These are phyloP conservation scores for Brachyhypopomus gauderio DNA, from an alignment of 2,113 vertebrate genomes.

Conservation along the genomic window DNA sequence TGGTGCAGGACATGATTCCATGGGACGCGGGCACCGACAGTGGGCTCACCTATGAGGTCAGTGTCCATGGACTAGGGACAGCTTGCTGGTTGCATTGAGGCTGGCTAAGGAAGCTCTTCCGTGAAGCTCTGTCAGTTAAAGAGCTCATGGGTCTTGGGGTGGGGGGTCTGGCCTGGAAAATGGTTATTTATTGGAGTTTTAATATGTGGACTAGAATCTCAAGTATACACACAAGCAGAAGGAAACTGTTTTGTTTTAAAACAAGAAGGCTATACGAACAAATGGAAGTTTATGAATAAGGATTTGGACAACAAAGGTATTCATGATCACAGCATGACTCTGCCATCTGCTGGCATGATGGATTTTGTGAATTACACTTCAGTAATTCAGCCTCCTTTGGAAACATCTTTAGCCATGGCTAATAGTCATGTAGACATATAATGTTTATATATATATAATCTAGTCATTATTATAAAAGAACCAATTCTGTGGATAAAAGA, in stretches of 20 bases:
- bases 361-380: not conserved
- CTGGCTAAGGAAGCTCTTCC: constrained; percentile 44
- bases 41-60: constrained; percentile 93
- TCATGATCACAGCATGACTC: constrained; percentile 34
- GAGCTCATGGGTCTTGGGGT: constrained; percentile 6
- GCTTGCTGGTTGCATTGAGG: not conserved
- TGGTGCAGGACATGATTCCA: constrained; percentile 93
- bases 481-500: constrained; percentile 3
- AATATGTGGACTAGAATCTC: not conserved
- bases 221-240: not conserved
- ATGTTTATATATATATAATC: not conserved
- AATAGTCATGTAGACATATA: not conserved
- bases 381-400: not conserved
- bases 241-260: not conserved
- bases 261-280: not conserved
- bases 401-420: not conserved
- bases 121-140: constrained; percentile 32
- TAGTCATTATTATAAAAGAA: not conserved
- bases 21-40: constrained; percentile 98
- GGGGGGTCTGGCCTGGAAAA: not conserved
- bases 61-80: not conserved
- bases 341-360: constrained; percentile 52
- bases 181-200: not conserved
- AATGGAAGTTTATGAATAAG: not conserved
- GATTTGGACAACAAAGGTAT: not conserved